Evolutionary conservation across 2,113 vertebrate species (phyloP).

Genomic region (Girardinichthys multiradiatus): DNA sequence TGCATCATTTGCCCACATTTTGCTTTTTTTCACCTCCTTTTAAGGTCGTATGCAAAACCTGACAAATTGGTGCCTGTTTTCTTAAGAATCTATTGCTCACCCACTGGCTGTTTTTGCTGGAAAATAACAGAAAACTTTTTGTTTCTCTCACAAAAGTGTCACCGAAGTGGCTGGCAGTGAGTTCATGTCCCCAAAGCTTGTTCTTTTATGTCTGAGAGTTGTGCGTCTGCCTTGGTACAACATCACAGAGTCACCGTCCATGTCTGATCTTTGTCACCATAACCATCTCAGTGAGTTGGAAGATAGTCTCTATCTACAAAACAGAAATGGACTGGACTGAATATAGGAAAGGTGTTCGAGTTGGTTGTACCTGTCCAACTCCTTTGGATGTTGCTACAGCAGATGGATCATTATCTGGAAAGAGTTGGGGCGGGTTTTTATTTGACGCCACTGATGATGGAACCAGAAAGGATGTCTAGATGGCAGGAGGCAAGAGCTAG

Average conservation of each 20-base stretch:
- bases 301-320: slow-evolving; percentile 67
- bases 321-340: slow-evolving; percentile 52
- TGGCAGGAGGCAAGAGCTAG: slow-evolving; percentile 39
- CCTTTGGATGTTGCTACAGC: slow-evolving; percentile 60
- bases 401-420: slow-evolving; percentile 41
- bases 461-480: slow-evolving; percentile 52
- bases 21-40: neutral
- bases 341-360: slow-evolving; percentile 32
- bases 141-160: slow-evolving; percentile 43
- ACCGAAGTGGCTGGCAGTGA: slow-evolving; percentile 69
- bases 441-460: slow-evolving; percentile 30
- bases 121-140: slow-evolving; percentile 16
- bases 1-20: neutral
- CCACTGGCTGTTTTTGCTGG: slow-evolving; percentile 15
- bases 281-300: slow-evolving; percentile 10
- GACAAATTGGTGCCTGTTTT: slow-evolving; percentile 3
- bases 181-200: slow-evolving; percentile 43
- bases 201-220: slow-evolving; percentile 10
- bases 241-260: slow-evolving; percentile 1
- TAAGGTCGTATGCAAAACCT: no score
- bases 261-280: neutral
- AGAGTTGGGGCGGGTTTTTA: slow-evolving; percentile 20
- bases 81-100: slow-evolving; percentile 29
- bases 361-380: slow-evolving; percentile 34
- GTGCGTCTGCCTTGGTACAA: neutral